Percentiles rank a stretch among this genome's conserved stretches.
Evolutionary conservation across 2,888 invertebrate species (phyloP).

Genomic region (Melieria omissa): DNA sequence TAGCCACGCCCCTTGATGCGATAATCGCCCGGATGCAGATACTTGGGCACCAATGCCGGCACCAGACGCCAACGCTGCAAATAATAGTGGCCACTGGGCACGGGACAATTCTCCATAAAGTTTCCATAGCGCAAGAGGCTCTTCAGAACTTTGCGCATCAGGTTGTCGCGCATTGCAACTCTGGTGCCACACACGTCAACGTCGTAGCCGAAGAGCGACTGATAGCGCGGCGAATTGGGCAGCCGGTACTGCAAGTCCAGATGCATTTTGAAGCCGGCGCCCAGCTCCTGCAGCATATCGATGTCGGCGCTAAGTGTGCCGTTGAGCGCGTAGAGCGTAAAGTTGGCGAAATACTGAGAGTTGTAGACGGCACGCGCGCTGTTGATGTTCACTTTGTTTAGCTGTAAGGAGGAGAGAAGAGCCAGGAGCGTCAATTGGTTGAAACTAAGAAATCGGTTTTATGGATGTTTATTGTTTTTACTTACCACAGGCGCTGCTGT

Average conservation of each 20-base stretch:
- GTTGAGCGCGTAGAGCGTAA: conserved; percentile 44
- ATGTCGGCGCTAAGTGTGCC: conserved; percentile 47
- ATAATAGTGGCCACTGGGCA: conserved; percentile 43
- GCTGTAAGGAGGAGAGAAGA: too few species aligned
- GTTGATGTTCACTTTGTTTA: neutral
- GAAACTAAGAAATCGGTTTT: too few species aligned
- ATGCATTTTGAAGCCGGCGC: conserved; percentile 42
- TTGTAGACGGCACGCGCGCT: conserved; percentile 29
- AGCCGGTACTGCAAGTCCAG: conserved; percentile 50
- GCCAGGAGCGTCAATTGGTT: too few species aligned
- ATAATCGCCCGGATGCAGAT: conserved; percentile 46
- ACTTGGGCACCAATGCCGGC: conserved; percentile 44
- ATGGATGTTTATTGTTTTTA: too few species aligned
- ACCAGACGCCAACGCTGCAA: conserved; percentile 43
- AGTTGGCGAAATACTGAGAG: conserved; percentile 46
- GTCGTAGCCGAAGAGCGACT: conserved; percentile 48
- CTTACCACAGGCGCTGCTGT: too few species aligned
- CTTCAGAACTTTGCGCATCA: conserved; percentile 51
- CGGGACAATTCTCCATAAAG: conserved; percentile 52
- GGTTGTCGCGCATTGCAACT: conserved; percentile 40
- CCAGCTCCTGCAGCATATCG: conserved; percentile 36
- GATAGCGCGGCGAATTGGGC: conserved; percentile 43
- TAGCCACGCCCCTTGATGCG: too few species aligned
- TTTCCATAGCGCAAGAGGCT: conserved; percentile 50
- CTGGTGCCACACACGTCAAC: conserved; percentile 49